phyloP scores from a whole-genome alignment of 2,113 vertebrate species.

The Zosterops hypoxanthus region DNA sequence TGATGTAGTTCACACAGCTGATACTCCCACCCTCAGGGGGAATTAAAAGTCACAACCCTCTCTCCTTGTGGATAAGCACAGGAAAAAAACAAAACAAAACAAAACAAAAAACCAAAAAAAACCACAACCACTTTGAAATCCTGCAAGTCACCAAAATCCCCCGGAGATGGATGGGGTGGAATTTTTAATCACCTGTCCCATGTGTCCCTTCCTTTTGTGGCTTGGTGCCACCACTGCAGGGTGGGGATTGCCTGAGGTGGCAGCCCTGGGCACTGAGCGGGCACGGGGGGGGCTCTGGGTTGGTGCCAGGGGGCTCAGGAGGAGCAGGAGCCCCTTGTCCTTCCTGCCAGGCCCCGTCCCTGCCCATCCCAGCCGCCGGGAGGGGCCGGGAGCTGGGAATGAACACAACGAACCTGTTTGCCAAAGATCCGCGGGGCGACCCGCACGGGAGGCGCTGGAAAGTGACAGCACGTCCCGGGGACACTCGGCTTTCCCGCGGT shows the following conservation, averaged over 20 bases:
- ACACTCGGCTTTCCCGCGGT: not conserved
- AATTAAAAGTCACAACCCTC: not conserved
- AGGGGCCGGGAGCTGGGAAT: not conserved
- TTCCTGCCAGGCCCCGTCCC: not conserved
- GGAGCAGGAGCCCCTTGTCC: not conserved
- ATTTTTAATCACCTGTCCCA: not conserved
- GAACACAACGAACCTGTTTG: not conserved
- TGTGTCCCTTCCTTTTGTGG: accelerated
- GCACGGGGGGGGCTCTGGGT: accelerated
- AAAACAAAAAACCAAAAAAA: no score
- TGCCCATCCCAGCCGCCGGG: not conserved
- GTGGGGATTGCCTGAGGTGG: not conserved
- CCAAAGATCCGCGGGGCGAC: not conserved
- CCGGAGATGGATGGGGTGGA: accelerated
- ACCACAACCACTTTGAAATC: not conserved
- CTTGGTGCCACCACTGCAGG: accelerated
- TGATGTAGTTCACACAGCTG: accelerated
- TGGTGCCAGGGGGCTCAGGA: not conserved
- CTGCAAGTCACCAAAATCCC: accelerated
- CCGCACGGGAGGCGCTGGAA: not conserved
- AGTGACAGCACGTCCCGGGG: not conserved
- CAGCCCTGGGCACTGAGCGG: not conserved
- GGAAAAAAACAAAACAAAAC: not conserved
- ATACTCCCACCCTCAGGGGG: not conserved
- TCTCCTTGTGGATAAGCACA: accelerated